Base-by-base conservation (phyloP, 2,113 vertebrate genomes). In the Psittacus erithacus region DNA sequence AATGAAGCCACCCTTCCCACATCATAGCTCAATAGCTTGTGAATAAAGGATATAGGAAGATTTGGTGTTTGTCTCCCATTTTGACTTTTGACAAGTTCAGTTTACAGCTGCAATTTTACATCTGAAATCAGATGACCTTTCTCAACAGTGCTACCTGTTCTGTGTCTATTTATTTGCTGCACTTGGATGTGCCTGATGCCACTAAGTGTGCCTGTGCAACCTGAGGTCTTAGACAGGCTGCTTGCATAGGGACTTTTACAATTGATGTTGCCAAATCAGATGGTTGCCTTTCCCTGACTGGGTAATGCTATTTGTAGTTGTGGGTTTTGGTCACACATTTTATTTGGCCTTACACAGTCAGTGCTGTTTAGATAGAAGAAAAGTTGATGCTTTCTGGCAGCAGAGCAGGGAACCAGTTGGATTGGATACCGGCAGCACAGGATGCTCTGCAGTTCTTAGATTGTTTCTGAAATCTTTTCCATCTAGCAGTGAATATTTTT, bases 341-440 rank as follows among this genome's bases (percentile, higher is more conserved):
- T 89, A 11, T 67, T 52, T 89, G 64, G 23, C 17, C n/a, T 87
- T 62, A 9, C 0, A 0, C 10, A 62, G 27, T 31, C 12, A 6
- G 11, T 13, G 15, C 13, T 38, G 8, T n/a, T 76, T 46, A 38
- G 33, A 16, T 27, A 33, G 88, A 67, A 53, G 20, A 43, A 73
- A 71, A 76, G 5, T 18, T 10, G 47, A 20, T 60, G 23, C 47
- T 46, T 78, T 57, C 44, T 68, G 81, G 16, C 33, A 76, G 49
- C 1, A 2, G 16, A 8, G 10, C 0, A 1, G 11, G 59, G 33
- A 8, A 43, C 10, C 12, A 13, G 4, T 5, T 29, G 29, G 25
- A 29, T 13, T 64, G 63, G 33, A 46, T 28, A 49, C 28, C 17
- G 50, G 8, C 25, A 53, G 16, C 1, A 4, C 23, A 39, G 28